Conservation (phyloP, 2,888 invertebrate genomes). For the Thecocarcelia acutangulata region DNA sequence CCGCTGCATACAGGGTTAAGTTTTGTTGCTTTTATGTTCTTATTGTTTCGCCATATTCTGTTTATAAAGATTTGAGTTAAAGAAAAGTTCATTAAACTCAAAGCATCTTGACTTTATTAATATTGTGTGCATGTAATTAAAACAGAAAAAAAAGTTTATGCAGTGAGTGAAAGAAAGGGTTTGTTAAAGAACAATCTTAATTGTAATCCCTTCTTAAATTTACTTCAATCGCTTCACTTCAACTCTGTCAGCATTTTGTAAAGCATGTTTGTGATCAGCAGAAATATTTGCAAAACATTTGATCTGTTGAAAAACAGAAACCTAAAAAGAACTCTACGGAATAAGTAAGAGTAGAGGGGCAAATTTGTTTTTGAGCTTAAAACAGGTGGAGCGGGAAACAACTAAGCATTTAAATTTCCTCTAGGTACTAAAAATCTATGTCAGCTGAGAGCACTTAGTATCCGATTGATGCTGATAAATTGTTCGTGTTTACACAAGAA, state of each 20-base stretch:
- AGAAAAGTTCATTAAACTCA: conserved; percentile 67
- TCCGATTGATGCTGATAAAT: too few relatives aligned
- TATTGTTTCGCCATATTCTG: conserved; percentile 29
- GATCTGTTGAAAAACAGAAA: neutral
- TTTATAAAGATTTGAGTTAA: conserved; percentile 17
- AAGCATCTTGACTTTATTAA: conserved; percentile 48
- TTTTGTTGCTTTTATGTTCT: conserved; percentile 24
- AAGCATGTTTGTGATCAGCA: conserved; percentile 33
- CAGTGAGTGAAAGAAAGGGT: conserved; percentile 33
- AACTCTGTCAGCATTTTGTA: conserved; percentile 29
- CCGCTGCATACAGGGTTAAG: conserved; percentile 64
- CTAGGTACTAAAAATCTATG: too few relatives aligned
- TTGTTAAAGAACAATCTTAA: conserved; percentile 21
- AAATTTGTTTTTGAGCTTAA: too few relatives aligned
- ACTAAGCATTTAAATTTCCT: too few relatives aligned
- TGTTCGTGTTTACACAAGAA: too few relatives aligned
- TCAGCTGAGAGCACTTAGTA: too few relatives aligned
- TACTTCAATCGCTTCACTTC: conserved; percentile 10
- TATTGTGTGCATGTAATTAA: conserved; percentile 36
- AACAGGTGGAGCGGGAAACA: too few relatives aligned
- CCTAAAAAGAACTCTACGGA: neutral
- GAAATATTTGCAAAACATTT: neutral
- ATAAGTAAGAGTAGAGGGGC: too few relatives aligned
- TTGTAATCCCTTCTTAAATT: conserved; percentile 56
- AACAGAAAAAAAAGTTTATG: conserved; percentile 26